Percentiles rank a stretch among this genome's conserved stretches.
Evolutionary conservation across 1,140 invertebrate species (phyloP).

Genomic region (Bilobella aurantiaca): DNA sequence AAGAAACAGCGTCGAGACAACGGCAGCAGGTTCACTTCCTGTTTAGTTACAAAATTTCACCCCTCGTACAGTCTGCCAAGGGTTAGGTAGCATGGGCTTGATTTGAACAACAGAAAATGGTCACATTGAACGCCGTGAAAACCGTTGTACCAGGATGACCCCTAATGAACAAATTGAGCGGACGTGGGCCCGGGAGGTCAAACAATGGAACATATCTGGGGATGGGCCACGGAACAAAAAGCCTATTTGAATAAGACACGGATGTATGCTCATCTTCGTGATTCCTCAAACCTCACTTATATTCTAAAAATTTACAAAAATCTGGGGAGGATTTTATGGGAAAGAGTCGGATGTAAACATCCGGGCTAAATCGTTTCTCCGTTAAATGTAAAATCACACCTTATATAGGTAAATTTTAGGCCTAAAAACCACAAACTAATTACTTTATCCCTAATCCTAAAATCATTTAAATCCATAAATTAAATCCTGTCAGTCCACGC

Average conservation of each 20-base stretch:
- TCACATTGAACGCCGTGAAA: background rate
- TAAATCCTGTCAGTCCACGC: no score
- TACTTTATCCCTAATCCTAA: no score
- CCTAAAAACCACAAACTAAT: background rate
- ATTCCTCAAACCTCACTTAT: background rate
- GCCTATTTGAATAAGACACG: background rate
- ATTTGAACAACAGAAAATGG: no score
- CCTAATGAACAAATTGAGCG: background rate
- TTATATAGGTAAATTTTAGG: background rate
- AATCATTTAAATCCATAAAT: no score
- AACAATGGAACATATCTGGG: background rate
- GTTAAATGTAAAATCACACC: conserved; percentile 1
- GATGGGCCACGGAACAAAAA: background rate
- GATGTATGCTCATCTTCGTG: background rate
- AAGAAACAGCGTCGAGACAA: background rate
- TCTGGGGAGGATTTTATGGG: conserved; percentile 6
- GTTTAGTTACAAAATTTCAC: background rate
- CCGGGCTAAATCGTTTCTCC: conserved; percentile 14
- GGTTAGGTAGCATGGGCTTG: no score
- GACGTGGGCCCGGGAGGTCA: background rate
- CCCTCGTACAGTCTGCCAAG: background rate
- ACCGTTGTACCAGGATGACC: background rate
- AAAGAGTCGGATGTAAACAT: conserved; percentile 34
- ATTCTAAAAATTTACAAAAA: background rate
- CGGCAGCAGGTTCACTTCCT: background rate